Base-by-base conservation (phyloP, 2,113 vertebrate genomes). In the Nyctibius bracteatus region DNA sequence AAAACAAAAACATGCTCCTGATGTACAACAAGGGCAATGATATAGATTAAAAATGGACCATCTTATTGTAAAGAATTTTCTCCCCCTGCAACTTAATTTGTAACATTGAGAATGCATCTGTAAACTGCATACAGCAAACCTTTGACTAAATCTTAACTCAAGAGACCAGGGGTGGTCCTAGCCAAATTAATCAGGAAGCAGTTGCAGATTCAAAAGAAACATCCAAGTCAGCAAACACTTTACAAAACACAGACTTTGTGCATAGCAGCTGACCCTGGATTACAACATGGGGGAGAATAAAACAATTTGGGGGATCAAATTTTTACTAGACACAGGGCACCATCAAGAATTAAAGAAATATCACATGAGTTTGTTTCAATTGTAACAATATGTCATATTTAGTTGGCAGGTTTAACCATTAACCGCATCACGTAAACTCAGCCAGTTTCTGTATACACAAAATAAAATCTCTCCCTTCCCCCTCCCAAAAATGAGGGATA, bases 341-440 rank as follows among this genome's bases (percentile, higher is more conserved):
- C 96, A 97, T 96, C 95, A 94, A 95, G 83, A 89, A 62, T 93
- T 97, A 98, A 96, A 31, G 30, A 97, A 98, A 96, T 94, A 97
- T 90, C 95, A 98, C 46, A 0, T 90, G 96, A 96, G 72, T 98
- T 98, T 98, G 96, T 98, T 98, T 98, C 92, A 97, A 24, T 97
- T 91, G 31, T 97, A 98, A 97, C 97, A 98, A 94, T 93, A 97
- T 94, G 86, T 95, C 91, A 28, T 95, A 84, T 97, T 98, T 96
- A 98, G 93, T 97, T 91, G 98, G 97, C 97, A 98, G 97, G 80
- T 97, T 97, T 97, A 98, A 98, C 97, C 97, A 95, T 97, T 96
- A 97, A 97, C 97, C 96, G 97, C 96, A 98, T 97, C 97, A 96
- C 91, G 90, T 98, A 97, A 98, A 98, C 96, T 96, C 96, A 97